Conservation (phyloP, 2,113 vertebrate genomes). For the Alectura lathami region DNA sequence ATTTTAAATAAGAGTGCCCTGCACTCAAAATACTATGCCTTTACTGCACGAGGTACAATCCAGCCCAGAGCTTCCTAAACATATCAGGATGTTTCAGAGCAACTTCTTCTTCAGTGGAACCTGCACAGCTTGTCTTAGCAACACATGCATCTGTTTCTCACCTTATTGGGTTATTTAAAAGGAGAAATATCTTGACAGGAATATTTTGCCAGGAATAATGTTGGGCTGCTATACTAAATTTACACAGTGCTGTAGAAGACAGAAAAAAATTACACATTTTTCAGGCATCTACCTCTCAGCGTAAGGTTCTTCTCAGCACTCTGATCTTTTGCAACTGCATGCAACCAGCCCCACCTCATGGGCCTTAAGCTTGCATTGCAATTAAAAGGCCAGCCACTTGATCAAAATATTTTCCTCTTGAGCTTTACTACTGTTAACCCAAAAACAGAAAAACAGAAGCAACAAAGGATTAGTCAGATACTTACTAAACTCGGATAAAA, state of each 20-base stretch:
- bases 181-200: neutral
- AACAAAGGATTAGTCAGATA: neutral
- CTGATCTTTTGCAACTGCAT: neutral
- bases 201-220: slow-evolving; percentile 6
- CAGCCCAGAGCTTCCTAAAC: neutral
- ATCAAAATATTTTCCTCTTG: neutral
- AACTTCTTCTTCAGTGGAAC: neutral
- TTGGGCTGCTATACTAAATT: neutral
- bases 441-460: neutral
- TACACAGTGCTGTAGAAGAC: neutral
- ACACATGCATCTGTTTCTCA: neutral
- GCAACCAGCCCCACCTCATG: neutral
- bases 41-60: neutral
- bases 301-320: neutral
- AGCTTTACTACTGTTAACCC: neutral
- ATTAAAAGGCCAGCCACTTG: neutral
- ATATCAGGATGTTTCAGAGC: neutral
- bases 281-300: neutral
- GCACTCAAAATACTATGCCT: neutral
- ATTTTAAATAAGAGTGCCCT: neutral
- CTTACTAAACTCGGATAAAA: neutral
- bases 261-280: neutral
- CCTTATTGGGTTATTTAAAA: neutral
- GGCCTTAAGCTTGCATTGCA: neutral
- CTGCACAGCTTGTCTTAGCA: neutral